Evolutionary conservation across 1,140 invertebrate genomes (phyloP), one percentile per base, ranked within the genome.

Genomic region (Pseudachorutes palmiensis): DNA sequence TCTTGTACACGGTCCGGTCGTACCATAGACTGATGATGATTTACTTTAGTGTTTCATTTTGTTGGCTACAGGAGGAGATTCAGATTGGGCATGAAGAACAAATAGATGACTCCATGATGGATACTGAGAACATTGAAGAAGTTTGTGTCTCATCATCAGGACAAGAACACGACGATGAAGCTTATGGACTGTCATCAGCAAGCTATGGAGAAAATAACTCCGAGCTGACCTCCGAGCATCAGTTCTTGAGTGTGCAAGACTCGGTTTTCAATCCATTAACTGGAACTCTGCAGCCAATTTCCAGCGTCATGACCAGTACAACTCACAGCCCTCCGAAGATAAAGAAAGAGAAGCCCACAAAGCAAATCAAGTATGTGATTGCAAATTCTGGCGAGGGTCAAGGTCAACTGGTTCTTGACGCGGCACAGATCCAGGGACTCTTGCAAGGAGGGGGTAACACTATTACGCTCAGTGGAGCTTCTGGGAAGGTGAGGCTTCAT

Each of bases 201-300:
- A 41, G 29, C 19, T 55, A 41, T 31, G 26, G 26, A 24, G 48
- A 58, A 48, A 32, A 2, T 55, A 36, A 31, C 0, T 32, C 41
- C 3, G 70, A 71, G 33, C 55, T 70, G 41, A 45, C 57, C n/a
- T n/a, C n/a, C n/a, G n/a, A n/a, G 9, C 68, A 70, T 45, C 71
- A 73, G 57, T 70, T 66, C 48, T 32, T 72, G 9, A 70, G 65
- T 64, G 65, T 71, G 1, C 69, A 73, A 65, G 69, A 73, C 45
- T 55, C 67, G 12, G 65, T 73, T 60, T 73, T 73, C 62, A 73
- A 73, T 49, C 69, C 72, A 57, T 59, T 63, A n/a, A 73, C 72
- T 14, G 72, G 72, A 28, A 73, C 72, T 14, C 63, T 73, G n/a
- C 67, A 71, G 30, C 72, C 72, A 0, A 59, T 72, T 14, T 55